Conservation (phyloP, 2,113 vertebrate species). For the Peromyscus californicus region DNA sequence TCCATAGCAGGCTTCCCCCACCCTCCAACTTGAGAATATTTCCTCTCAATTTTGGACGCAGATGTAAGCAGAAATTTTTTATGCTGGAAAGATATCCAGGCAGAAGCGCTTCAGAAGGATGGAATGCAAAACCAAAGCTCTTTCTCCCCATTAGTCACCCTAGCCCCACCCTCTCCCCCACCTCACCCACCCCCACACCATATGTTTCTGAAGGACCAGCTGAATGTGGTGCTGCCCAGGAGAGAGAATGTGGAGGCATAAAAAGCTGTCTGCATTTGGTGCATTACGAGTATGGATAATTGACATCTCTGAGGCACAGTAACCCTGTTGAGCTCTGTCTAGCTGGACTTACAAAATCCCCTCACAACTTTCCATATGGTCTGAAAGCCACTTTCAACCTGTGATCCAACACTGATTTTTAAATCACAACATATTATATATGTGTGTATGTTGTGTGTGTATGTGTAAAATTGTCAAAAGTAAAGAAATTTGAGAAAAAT, state of each 20-base stretch:
- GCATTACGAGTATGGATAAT: neutral
- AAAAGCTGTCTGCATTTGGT: neutral
- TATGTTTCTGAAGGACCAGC: constrained; percentile 22
- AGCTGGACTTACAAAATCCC: neutral
- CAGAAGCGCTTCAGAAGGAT: constrained; percentile 24
- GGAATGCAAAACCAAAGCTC: constrained; percentile 31
- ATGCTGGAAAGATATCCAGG: constrained; percentile 16
- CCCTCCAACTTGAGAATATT: neutral
- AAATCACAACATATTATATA: neutral
- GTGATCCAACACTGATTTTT: constrained; percentile 15
- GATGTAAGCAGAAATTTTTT: neutral
- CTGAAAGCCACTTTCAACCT: constrained; percentile 11
- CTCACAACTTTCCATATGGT: constrained; percentile 19
- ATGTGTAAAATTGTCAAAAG: neutral
- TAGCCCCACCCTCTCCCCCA: neutral
- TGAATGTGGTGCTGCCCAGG: neutral
- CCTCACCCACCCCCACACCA: neutral
- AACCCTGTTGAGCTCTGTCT: neutral
- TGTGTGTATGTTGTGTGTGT: no score
- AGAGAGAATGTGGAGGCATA: neutral
- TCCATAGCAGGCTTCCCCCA: neutral
- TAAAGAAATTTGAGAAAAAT: neutral
- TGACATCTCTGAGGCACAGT: neutral
- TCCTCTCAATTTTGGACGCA: constrained; percentile 40
- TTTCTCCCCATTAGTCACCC: neutral